These are phyloP conservation scores for Phyllostomus hastatus DNA, from an alignment of 2,113 vertebrate genomes.

Conservation along the genomic window DNA sequence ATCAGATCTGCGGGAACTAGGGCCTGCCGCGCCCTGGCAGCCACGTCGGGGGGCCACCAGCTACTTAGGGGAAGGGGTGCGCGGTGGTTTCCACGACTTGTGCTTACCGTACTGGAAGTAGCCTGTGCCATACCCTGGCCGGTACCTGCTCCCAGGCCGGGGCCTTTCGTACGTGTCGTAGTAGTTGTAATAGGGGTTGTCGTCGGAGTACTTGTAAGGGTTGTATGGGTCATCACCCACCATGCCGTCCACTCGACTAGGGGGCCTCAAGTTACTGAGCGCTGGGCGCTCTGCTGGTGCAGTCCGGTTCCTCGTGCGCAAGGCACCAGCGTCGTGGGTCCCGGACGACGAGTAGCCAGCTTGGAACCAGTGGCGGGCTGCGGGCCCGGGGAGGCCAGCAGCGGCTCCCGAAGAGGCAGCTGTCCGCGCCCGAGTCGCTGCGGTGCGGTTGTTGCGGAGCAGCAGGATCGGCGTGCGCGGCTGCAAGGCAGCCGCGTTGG, in stretches of 20 bases:
- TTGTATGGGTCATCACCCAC: conserved; percentile 92
- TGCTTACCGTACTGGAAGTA: conserved; percentile 92
- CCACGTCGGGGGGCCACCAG: conserved; percentile 31
- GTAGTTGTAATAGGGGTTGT: conserved; percentile 96
- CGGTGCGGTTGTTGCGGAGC: conserved; percentile 22
- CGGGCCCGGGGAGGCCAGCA: conserved; percentile 59
- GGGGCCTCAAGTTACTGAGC: conserved; percentile 67
- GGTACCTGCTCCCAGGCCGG: conserved; percentile 76
- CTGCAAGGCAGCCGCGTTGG: conserved; percentile 71
- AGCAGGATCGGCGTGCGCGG: conserved; percentile 55
- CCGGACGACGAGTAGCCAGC: conserved; percentile 25
- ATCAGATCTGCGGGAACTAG: not conserved
- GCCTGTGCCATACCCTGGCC: conserved; percentile 89
- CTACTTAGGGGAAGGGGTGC: not conserved
- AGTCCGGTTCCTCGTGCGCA: not conserved
- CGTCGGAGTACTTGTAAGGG: conserved; percentile 90
- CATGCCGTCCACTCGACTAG: conserved; percentile 86
- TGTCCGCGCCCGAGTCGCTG: not conserved
- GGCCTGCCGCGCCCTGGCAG: conserved; percentile 39
- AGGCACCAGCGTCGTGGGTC: not conserved
- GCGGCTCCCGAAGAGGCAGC: not conserved
- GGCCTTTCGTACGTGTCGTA: conserved; percentile 92
- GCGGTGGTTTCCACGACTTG: not conserved
- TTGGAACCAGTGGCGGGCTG: conserved; percentile 65
- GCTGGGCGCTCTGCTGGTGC: conserved; percentile 28